Evolutionary conservation across 2,888 invertebrate species (phyloP).

Genomic region (Tanypteryx hageni): DNA sequence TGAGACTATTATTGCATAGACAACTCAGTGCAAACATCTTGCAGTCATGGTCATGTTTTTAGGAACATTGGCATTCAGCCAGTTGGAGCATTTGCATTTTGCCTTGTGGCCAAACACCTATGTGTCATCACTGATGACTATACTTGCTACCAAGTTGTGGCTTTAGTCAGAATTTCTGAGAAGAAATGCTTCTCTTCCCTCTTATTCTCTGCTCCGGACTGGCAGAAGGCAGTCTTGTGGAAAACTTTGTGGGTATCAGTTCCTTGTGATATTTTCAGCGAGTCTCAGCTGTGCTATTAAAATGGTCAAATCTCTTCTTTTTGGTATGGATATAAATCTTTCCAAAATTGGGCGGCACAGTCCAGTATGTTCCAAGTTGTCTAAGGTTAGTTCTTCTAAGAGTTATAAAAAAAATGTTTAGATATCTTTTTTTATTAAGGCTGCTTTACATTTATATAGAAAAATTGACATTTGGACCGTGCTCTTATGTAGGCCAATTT

Average conservation of each 20-base stretch:
- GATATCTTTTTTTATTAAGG: too few species aligned
- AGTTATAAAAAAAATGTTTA: too few species aligned
- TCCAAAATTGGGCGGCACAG: background rate
- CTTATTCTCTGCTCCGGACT: too few species aligned
- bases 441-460: too few species aligned
- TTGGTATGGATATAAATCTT: background rate
- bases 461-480: too few species aligned
- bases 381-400: background rate
- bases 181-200: background rate
- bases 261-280: background rate
- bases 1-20: too few species aligned
- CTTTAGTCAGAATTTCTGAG: background rate
- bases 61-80: background rate
- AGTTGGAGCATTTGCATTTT: background rate
- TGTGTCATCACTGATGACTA: background rate
- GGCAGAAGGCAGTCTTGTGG: background rate
- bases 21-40: too few species aligned
- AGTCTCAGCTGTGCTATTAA: background rate
- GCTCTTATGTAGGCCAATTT: too few species aligned
- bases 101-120: background rate
- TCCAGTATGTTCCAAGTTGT: background rate
- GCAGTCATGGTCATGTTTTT: background rate
- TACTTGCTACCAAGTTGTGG: background rate
- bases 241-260: background rate
- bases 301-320: background rate